Evolutionary conservation across 2,113 vertebrate species (phyloP).

Genomic region (Chionis minor): DNA sequence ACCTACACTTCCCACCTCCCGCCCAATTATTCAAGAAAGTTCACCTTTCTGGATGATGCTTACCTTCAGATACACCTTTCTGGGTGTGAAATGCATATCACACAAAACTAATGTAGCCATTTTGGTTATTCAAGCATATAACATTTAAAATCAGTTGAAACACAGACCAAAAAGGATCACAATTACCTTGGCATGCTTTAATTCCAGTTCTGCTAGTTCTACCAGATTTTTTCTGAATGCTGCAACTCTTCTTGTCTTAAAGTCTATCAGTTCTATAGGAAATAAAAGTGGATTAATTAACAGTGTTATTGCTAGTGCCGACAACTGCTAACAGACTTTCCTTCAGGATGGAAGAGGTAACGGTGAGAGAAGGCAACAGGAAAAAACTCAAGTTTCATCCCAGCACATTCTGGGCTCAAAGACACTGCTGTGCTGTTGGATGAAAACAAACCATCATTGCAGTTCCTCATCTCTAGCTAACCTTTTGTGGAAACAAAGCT

Average conservation of each 20-base stretch:
- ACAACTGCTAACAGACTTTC: background rate
- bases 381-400: background rate
- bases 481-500: background rate
- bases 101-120: background rate
- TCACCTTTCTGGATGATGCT: background rate
- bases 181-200: slow-evolving; percentile 97
- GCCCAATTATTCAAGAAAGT: background rate
- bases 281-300: slow-evolving; percentile 9
- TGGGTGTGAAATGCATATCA: background rate
- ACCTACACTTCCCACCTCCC: fast-evolving
- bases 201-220: slow-evolving; percentile 97
- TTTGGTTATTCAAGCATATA: background rate
- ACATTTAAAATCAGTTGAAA: background rate
- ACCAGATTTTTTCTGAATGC: slow-evolving; percentile 99
- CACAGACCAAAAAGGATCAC: background rate
- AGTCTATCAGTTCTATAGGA: slow-evolving; percentile 91
- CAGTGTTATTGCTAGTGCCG: background rate
- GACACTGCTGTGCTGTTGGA: background rate
- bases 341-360: background rate
- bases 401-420: background rate
- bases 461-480: background rate
- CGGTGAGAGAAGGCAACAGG: background rate
- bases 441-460: background rate
- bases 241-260: slow-evolving; percentile 97
- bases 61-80: background rate